These are phyloP conservation scores for Sternotherus odoratus DNA, from an alignment of 2,797 vertebrate genomes.

Conservation along the genomic window DNA sequence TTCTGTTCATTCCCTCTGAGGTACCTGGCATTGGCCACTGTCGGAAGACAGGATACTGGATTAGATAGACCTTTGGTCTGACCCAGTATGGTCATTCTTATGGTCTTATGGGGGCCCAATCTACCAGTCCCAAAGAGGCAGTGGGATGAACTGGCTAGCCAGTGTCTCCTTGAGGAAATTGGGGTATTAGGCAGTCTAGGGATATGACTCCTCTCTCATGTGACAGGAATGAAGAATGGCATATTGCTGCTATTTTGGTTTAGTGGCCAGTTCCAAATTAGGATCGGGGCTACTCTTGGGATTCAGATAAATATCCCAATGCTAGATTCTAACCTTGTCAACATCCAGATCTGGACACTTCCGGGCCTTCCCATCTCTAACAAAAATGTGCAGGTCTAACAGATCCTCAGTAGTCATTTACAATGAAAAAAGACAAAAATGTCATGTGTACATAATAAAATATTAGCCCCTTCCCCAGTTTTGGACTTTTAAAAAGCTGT, in stretches of 20 bases:
- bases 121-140: slow-evolving; percentile 59
- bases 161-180: not conserved
- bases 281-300: slow-evolving; percentile 24
- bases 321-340: slow-evolving; percentile 42
- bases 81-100: no score
- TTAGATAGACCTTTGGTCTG: no score
- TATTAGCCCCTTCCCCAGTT: not conserved
- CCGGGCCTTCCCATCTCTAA: slow-evolving; percentile 25
- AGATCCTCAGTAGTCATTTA: slow-evolving; percentile 40
- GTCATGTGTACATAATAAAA: slow-evolving; percentile 23
- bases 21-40: no score
- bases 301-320: not conserved
- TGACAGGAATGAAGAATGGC: slow-evolving; percentile 38
- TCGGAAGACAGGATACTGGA: no score
- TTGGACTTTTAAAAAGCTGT: slow-evolving; percentile 37
- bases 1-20: no score
- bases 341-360: slow-evolving; percentile 23
- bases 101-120: slow-evolving; percentile 37
- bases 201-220: slow-evolving; percentile 33
- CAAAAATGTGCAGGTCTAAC: slow-evolving; percentile 28
- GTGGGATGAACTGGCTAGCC: not conserved
- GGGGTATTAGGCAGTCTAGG: not conserved
- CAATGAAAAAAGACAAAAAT: slow-evolving; percentile 23
- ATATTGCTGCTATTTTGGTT: slow-evolving; percentile 53
- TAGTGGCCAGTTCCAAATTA: slow-evolving; percentile 64